Conservation (phyloP, 1,140 invertebrate species). For the Cydia amplana region DNA sequence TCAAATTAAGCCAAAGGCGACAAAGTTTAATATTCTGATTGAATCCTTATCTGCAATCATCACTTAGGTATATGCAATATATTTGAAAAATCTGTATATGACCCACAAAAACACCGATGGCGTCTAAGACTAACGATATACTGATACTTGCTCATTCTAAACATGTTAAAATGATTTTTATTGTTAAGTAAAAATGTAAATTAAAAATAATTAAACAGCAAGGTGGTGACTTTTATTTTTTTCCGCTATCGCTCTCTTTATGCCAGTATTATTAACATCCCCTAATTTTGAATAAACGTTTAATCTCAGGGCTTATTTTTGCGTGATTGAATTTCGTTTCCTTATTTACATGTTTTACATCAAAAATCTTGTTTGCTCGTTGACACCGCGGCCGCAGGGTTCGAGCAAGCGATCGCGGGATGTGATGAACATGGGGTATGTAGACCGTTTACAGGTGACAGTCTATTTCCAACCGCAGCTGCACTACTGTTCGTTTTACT, state of each 20-base stretch:
- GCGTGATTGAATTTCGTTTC: background rate
- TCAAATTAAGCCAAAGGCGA: too few species aligned
- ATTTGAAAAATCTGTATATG: too few species aligned
- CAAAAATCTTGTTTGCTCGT: slow-evolving; percentile 5
- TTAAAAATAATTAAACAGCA: background rate
- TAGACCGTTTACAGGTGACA: too few species aligned
- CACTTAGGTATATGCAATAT: too few species aligned
- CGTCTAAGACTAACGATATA: too few species aligned
- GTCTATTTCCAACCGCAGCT: too few species aligned
- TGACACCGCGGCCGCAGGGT: background rate
- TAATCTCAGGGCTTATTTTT: background rate
- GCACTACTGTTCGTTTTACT: too few species aligned
- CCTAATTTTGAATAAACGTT: background rate
- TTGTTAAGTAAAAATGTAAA: background rate
- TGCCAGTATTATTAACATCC: background rate
- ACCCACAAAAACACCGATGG: too few species aligned
- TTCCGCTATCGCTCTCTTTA: background rate
- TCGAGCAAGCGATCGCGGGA: background rate
- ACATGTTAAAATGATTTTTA: too few species aligned
- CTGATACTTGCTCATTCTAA: too few species aligned
- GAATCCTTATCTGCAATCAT: too few species aligned
- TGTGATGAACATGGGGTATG: background rate
- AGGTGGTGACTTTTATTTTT: background rate
- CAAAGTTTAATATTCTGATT: too few species aligned
- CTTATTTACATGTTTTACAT: background rate